These are phyloP conservation scores for Pseudotriccus pelzelni DNA, from an alignment of 2,797 vertebrate genomes.

Conservation along the genomic window DNA sequence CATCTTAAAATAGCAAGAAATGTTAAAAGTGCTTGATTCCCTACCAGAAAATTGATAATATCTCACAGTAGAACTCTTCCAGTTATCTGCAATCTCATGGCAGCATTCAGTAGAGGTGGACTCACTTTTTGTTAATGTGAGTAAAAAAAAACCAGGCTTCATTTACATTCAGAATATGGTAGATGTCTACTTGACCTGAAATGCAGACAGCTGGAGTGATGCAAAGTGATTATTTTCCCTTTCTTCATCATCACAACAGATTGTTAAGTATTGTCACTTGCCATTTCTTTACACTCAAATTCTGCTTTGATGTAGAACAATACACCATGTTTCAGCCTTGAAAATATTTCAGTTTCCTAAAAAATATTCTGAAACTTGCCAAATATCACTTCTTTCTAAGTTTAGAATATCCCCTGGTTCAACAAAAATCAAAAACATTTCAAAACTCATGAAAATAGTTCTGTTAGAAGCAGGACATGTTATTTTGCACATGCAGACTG, in stretches of 20 bases:
- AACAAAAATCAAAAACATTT: neutral
- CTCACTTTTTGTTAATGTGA: neutral
- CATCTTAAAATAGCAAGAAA: neutral
- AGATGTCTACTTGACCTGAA: neutral
- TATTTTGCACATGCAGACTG: neutral
- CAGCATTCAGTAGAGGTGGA: neutral
- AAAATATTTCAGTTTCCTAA: neutral
- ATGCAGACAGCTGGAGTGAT: neutral
- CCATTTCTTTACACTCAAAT: neutral
- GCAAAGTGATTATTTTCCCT: neutral
- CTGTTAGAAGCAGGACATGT: neutral
- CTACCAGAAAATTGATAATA: neutral
- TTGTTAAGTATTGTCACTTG: neutral
- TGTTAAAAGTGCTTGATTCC: neutral
- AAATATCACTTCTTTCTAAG: neutral
- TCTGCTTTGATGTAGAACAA: neutral
- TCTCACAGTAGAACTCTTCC: neutral
- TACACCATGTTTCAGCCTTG: neutral
- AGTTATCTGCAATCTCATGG: neutral
- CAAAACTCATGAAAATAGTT: neutral
- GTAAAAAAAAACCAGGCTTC: neutral
- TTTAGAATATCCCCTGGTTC: neutral
- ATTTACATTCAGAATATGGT: neutral
- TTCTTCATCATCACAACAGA: neutral
- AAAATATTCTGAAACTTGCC: neutral